These are phyloP conservation scores for Hydrotaea diabolus DNA, from an alignment of 2,888 invertebrate genomes.

Conservation along the genomic window DNA sequence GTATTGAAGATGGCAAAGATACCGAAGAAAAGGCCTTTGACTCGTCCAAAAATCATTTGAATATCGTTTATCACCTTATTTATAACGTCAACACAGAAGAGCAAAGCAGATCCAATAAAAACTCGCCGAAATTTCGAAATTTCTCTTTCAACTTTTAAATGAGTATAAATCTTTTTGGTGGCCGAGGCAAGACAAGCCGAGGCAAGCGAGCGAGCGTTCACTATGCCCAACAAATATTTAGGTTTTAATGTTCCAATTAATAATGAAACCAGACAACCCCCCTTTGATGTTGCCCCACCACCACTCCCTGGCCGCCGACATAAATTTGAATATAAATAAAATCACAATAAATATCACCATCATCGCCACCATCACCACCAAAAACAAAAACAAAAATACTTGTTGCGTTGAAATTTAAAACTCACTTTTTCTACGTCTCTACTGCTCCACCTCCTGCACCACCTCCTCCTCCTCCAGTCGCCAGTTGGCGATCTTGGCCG, in stretches of 20 bases:
- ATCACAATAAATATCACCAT: conserved; percentile 31
- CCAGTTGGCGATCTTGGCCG: background rate
- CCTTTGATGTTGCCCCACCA: conserved; percentile 50
- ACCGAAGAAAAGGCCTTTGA: background rate
- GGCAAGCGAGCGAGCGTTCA: conserved; percentile 12
- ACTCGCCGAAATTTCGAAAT: conserved; percentile 41
- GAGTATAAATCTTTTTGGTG: conserved; percentile 55
- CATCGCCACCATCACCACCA: conserved; percentile 26
- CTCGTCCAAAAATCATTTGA: background rate
- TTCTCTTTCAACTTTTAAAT: conserved; percentile 58
- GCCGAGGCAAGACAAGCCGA: background rate
- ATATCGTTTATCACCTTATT: conserved; percentile 36
- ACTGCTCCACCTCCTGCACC: background rate
- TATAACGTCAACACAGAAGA: conserved; percentile 3
- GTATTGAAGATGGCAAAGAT: background rate
- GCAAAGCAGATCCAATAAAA: too few relatives aligned
- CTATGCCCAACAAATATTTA: conserved; percentile 49
- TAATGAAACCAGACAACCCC: conserved; percentile 48
- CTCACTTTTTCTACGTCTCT: conserved; percentile 33
- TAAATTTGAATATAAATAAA: conserved; percentile 34
- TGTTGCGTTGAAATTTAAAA: conserved; percentile 64
- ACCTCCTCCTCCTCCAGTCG: background rate
- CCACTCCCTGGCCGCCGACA: conserved; percentile 11
- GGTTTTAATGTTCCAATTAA: conserved; percentile 64
- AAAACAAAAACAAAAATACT: conserved; percentile 51